phyloP scores from a whole-genome alignment of 1,140 invertebrate species.

The Papilio polytes region DNA sequence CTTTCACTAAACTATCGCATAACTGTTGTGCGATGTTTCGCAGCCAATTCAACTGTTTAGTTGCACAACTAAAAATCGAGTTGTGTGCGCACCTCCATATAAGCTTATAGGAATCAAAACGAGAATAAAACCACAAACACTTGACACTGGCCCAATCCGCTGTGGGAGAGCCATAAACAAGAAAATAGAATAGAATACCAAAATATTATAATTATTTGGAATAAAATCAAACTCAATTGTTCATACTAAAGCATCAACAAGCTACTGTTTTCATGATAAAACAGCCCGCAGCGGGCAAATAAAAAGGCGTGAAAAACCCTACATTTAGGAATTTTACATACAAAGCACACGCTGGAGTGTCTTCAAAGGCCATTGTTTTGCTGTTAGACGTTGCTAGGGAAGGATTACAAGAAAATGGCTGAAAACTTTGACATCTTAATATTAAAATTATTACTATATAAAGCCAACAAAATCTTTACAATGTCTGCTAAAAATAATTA shows the following conservation, averaged over 20 bases:
- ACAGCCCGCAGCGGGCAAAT: not conserved
- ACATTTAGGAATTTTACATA: conserved; percentile 9
- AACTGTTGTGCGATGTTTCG: too few species aligned
- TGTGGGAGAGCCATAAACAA: too few species aligned
- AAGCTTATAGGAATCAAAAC: too few species aligned
- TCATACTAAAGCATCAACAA: not conserved
- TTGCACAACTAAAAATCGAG: too few species aligned
- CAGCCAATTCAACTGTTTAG: too few species aligned
- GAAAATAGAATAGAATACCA: too few species aligned
- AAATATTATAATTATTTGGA: not conserved
- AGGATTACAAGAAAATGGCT: not conserved
- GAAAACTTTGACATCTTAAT: not conserved
- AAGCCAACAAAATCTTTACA: too few species aligned
- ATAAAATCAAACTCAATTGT: not conserved
- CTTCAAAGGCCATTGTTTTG: not conserved
- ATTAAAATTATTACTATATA: not conserved
- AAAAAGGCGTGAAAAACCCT: conserved; percentile 3
- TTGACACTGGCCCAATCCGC: too few species aligned
- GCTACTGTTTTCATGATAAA: not conserved
- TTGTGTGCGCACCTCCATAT: too few species aligned
- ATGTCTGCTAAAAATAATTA: too few species aligned
- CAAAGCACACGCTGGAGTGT: not conserved
- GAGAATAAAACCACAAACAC: too few species aligned
- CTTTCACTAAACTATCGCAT: too few species aligned
- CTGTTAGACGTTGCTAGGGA: not conserved